A percentile compares a stretch with the other conserved stretches of the same genome.
phyloP scores from a whole-genome alignment of 2,797 vertebrate species.

The Echiichthys vipera region DNA sequence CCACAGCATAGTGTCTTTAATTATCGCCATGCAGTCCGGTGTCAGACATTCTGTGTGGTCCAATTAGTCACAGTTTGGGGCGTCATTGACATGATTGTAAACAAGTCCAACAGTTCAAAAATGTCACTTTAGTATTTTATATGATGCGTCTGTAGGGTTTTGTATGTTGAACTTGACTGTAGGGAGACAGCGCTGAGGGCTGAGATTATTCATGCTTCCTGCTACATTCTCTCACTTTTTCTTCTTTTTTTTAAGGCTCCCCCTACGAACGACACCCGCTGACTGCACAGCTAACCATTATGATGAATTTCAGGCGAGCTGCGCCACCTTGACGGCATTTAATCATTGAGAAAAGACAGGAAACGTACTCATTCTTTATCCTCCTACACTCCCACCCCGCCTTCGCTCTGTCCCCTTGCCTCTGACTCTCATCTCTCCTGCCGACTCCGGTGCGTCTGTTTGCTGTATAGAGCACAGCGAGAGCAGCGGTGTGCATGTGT shows the following conservation, averaged over 20 bases:
- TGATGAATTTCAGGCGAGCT: conserved; percentile 69
- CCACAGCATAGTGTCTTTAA: not conserved
- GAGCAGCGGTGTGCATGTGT: conserved; percentile 76
- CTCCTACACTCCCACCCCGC: conserved; percentile 57
- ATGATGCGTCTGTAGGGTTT: not conserved
- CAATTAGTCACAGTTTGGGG: not conserved
- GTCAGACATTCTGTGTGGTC: conserved; percentile 3
- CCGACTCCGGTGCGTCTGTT: conserved; percentile 60
- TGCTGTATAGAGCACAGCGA: conserved; percentile 21
- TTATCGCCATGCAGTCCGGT: not conserved
- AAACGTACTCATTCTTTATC: conserved; percentile 69
- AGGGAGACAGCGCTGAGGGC: conserved; percentile 16
- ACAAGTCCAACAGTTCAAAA: conserved; percentile 10
- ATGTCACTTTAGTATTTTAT: conserved; percentile 1
- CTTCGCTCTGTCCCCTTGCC: conserved; percentile 43
- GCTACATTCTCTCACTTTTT: conserved; percentile 37
- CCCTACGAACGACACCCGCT: conserved; percentile 45
- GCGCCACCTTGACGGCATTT: conserved; percentile 76
- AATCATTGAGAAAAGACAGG: conserved; percentile 76
- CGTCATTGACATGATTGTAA: conserved; percentile 14
- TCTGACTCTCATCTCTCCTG: conserved; percentile 49
- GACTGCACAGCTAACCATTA: conserved; percentile 42
- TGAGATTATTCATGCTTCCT: conserved; percentile 39
- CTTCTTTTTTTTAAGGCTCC: conserved; percentile 25
- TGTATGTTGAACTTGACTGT: conserved; percentile 7